These are phyloP conservation scores for Pelagia noctiluca DNA, from an alignment of 30 jellyfish, hydroid and myxozoan genomes.

Conservation along the genomic window DNA sequence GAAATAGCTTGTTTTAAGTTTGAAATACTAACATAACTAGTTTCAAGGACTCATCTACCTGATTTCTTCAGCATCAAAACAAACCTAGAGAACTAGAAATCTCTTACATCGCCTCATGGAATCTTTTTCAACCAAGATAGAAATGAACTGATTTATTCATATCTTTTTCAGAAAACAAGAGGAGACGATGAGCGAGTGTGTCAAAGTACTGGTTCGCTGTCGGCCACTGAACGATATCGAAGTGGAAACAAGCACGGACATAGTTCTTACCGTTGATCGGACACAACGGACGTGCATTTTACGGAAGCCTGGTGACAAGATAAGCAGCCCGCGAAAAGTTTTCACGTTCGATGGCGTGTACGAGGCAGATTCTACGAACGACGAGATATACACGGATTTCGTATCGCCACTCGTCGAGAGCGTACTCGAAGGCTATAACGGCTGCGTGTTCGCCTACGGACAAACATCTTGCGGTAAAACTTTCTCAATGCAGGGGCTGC, in stretches of 20 bases:
- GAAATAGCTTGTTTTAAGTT: no score
- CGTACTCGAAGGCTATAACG: constrained; percentile 92
- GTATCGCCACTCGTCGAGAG: constrained; percentile 98
- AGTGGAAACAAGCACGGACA: constrained; percentile 61
- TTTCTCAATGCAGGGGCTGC: constrained; percentile 97
- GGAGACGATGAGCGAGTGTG: constrained; percentile 95
- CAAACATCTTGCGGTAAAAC: constrained; percentile 99
- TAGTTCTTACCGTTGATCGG: constrained; percentile 91
- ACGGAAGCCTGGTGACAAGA: constrained; percentile 79
- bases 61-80: background rate
- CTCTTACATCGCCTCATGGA: background rate
- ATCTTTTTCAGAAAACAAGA: constrained; percentile 34
- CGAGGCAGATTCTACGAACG: constrained; percentile 93
- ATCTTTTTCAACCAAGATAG: background rate
- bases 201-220: constrained; percentile 91
- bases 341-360: constrained; percentile 92
- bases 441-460: constrained; percentile 98
- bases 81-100: background rate
- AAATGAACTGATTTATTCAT: background rate
- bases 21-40: no score
- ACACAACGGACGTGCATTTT: constrained; percentile 81
- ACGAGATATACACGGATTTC: constrained; percentile 85
- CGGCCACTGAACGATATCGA: constrained; percentile 94
- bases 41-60: no score
- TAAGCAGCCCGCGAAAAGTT: constrained; percentile 82